These are phyloP conservation scores for Uropsilus gracilis DNA, from an alignment of 2,113 vertebrate genomes.

Conservation along the genomic window DNA sequence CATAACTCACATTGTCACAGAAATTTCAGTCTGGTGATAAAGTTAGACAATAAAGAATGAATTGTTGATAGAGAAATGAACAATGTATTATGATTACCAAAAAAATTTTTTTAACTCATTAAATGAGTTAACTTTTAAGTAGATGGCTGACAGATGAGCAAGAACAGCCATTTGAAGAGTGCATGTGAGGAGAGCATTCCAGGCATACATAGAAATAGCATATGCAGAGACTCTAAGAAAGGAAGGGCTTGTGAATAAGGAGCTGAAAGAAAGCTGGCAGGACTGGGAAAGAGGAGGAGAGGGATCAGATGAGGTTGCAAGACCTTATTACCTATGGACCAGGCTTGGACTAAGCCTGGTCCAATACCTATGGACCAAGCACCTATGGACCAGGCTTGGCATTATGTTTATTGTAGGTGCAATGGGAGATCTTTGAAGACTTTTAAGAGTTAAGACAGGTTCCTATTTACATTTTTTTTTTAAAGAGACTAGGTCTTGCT, in stretches of 20 bases:
- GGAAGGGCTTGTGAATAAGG: neutral
- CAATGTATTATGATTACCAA: neutral
- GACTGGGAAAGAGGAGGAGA: neutral
- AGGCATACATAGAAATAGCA: neutral
- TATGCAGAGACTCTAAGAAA: neutral
- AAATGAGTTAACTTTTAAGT: neutral
- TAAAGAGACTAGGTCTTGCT: no score
- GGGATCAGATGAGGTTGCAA: neutral
- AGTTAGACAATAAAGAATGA: neutral
- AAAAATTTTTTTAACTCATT: neutral
- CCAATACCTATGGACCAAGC: neutral
- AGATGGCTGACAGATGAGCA: neutral
- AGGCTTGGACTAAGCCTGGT: no score
- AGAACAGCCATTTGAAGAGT: neutral
- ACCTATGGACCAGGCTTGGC: neutral
- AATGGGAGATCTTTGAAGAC: neutral
- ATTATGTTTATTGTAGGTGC: neutral
- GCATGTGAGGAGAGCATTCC: neutral
- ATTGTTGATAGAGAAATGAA: neutral
- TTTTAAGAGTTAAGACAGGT: neutral
- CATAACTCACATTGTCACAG: neutral
- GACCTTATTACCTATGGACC: neutral
- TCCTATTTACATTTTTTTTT: constrained; percentile 5
- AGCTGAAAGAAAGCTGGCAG: neutral
- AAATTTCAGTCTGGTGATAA: neutral